Percentiles rank a stretch among this genome's conserved stretches.
Evolutionary conservation across 2,113 vertebrate genomes (phyloP).

Genomic region (Embiotoca jacksoni): DNA sequence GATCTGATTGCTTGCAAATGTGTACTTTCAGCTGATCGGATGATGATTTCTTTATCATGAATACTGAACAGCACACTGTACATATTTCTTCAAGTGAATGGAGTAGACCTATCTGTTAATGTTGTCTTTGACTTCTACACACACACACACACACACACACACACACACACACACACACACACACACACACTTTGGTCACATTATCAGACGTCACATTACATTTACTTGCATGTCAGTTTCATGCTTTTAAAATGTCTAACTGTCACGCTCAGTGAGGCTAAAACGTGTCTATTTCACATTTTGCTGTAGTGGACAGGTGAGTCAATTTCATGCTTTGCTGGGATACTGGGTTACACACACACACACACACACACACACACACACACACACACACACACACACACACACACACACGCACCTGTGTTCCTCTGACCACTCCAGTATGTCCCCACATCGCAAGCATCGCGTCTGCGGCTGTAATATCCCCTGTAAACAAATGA

Average conservation of each 20-base stretch:
- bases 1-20: slow-evolving; percentile 10
- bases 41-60: slow-evolving; percentile 6
- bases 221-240: too few species aligned
- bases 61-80: not conserved
- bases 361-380: not conserved
- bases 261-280: too few species aligned
- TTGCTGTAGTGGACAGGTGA: too few species aligned
- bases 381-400: slow-evolving; percentile 18
- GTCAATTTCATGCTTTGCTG: too few species aligned
- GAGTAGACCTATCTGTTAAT: not conserved
- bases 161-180: not conserved
- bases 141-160: slow-evolving; percentile 55
- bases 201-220: not conserved
- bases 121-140: not conserved
- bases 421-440: slow-evolving; percentile 78
- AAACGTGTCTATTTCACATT: too few species aligned
- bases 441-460: slow-evolving; percentile 74
- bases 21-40: not conserved
- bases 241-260: too few species aligned
- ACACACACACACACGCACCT: slow-evolving; percentile 66
- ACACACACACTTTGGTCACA: not conserved
- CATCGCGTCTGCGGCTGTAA: slow-evolving; percentile 75
- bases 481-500: slow-evolving; percentile 65
- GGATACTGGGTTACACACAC: too few species aligned
- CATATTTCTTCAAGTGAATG: not conserved